Evolutionary conservation across 2,888 invertebrate species (phyloP), one percentile per base, ranked within the genome.

Genomic region (Patella caerulea): DNA sequence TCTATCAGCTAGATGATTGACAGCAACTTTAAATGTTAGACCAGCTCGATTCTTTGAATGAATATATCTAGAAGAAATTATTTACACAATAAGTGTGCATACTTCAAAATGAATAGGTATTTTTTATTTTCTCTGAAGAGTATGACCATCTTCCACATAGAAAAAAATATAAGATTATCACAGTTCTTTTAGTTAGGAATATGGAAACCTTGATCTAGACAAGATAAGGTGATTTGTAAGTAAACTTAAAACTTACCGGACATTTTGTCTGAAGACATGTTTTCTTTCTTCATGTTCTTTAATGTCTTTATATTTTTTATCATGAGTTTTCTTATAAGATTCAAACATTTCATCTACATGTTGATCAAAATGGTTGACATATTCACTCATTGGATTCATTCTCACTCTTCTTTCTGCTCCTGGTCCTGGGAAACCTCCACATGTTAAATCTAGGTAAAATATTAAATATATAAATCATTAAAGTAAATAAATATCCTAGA

Each of bases 381-480:
- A 98, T 93, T 98, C 98, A 83, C 94, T 94, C 95, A 98, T 97
- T 0, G 98, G 98, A 92, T 98, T 98, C 92, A 97, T 97, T 55
- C 87, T 76, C 0, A 96, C 95, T 19, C 84, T 86, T 72, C 85
- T 85, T 11, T 78, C 77, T 9, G 81, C 93, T 9, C 93, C 93
- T 0, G 96, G 96, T 2, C 98, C 98, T 0, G 98, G 97, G 92
- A 97, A 98, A 17, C 94, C 94, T 9, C 87, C 85, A 84, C 93
- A 93, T 4, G 86, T 83, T 76, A 90, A 70, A 53, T 86, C 91
- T 88, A 81, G 15, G 74, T 72, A 12, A 69, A 45, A 45, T 45
- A 45, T 45, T 45, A 45, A 45, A 45, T 45, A 45, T 45, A 7
- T 45, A 45, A 45, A 7, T 45, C 45, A 34, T 34, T 34, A 7